Conservation (phyloP, 2,113 vertebrate genomes). For the Microtus ochrogaster region DNA sequence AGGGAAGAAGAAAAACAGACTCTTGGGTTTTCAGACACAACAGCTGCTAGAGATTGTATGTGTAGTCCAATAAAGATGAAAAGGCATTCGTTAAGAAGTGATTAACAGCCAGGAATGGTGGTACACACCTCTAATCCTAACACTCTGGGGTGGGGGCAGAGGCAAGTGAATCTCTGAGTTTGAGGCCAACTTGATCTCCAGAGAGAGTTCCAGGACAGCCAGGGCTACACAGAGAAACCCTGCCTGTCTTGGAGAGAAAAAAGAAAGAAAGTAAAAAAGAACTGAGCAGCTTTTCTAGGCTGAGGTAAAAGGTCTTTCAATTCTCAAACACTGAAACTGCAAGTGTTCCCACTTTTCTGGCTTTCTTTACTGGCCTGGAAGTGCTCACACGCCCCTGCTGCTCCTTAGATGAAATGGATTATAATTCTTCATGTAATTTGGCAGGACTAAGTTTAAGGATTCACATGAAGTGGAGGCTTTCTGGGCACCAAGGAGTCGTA, state of each 20-base stretch:
- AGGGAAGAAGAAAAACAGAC: not conserved
- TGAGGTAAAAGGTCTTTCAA: not conserved
- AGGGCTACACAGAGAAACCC: no score
- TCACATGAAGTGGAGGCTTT: not conserved
- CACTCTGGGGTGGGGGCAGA: not conserved
- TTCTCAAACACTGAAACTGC: not conserved
- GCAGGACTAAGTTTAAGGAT: slow-evolving; percentile 32
- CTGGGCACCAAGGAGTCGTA: not conserved
- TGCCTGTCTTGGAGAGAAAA: no score
- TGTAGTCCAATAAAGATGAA: not conserved
- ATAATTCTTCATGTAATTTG: slow-evolving; percentile 14
- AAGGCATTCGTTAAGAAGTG: not conserved
- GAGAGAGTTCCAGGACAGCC: not conserved
- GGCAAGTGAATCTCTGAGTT: not conserved
- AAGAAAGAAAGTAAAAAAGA: not conserved
- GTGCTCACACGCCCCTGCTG: not conserved
- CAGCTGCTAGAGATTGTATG: not conserved
- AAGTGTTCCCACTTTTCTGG: not conserved
- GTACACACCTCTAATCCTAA: not conserved
- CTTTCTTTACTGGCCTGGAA: not conserved
- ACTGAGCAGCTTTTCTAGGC: not conserved
- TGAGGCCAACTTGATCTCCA: not conserved
- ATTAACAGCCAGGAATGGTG: not conserved
- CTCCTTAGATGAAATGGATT: not conserved
- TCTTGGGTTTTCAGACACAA: not conserved